Evolutionary conservation across 2,113 vertebrate genomes (phyloP), one percentile per base, ranked within the genome.

Genomic region (Myotis brandtii): DNA sequence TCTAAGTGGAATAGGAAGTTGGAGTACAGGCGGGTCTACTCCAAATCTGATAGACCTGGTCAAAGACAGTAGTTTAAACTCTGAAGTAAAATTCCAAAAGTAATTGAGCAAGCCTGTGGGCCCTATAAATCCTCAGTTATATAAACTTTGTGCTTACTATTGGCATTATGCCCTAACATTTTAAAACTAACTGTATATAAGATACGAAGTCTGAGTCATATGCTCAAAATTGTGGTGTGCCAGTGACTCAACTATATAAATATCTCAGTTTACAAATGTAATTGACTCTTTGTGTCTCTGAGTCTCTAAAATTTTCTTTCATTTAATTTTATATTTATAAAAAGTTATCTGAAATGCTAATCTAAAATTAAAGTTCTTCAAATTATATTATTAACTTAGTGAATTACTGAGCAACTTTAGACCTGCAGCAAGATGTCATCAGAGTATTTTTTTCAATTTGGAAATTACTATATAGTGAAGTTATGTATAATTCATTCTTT

Each of bases 201-300:
- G 81, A 96, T 73, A 79, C 27, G 25, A 52, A 84, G 59, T 72
- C 62, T 96, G 95, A 97, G 91, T 97, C 96, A 96, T 82, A 66
- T 25, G 52, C 76, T 96, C 90, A 95, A 89, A 93, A 91, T 7
- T 93, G 92, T 75, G 77, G 88, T 69, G 76, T 93, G 62, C 77
- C 13, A 59, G n/a, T 96, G 97, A 98, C 90, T 97, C 96, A 96
- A 40, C 85, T 96, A 27, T 50, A 59, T 95, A 96, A 97, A 98
- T 96, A 97, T 80, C 86, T 96, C 82, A n/a, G 82, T 95, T 96
- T 98, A 76, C 72, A 95, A 95, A 66, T 75, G 50, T 90, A 69
- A 69, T 76, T 75, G 76, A 93, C 27, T 95, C 66, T 93, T 93
- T 81, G 70, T 91, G 54, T 96, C 67, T 93, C 86, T 52, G 17